Conservation (phyloP, 2,888 invertebrate genomes). For the Yponomeuta cagnagella region DNA sequence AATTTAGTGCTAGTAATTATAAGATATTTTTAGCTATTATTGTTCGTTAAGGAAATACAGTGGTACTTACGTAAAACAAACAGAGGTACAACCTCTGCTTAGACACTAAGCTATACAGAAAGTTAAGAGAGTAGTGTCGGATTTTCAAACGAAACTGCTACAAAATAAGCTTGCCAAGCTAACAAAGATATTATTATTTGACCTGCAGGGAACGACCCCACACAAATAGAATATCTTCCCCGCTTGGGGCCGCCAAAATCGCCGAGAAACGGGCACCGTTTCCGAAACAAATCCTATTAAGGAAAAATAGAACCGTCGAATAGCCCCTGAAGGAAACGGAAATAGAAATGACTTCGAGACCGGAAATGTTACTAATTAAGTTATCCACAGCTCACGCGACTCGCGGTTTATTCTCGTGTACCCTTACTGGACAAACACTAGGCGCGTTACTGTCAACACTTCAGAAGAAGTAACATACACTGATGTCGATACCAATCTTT, state of each 20-base stretch:
- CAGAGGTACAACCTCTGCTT: no score
- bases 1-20: no score
- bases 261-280: conserved; percentile 38
- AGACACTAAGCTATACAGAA: no score
- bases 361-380: conserved; percentile 74
- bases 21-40: no score
- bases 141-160: no score
- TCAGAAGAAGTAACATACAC: conserved; percentile 51
- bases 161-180: no score
- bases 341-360: conserved; percentile 66
- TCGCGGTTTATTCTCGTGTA: conserved; percentile 69
- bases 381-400: conserved; percentile 64
- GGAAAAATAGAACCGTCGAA: conserved; percentile 68
- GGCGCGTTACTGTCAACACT: conserved; percentile 64
- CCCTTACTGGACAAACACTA: conserved; percentile 51
- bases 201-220: neutral
- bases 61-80: no score
- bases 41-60: no score
- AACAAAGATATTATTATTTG: neutral
- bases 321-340: conserved; percentile 65
- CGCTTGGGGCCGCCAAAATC: conserved; percentile 26
- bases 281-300: conserved; percentile 62
- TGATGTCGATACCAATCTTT: conserved; percentile 59
- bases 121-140: no score
- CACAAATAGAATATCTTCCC: conserved; percentile 46